phyloP scores from a whole-genome alignment of 2,113 vertebrate species.

The Chelonoidis abingdonii region DNA sequence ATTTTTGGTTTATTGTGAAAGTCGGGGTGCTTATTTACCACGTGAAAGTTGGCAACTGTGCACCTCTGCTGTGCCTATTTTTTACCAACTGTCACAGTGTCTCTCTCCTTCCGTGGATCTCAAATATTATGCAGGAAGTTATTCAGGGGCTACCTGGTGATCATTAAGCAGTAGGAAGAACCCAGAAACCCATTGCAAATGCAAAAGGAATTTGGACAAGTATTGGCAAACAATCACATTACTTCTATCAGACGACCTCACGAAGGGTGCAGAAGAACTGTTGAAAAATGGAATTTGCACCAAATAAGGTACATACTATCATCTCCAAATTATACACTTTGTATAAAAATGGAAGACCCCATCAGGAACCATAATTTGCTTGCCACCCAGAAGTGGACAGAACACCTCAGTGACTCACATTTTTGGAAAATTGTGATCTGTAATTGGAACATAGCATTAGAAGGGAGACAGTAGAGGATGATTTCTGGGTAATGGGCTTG shows the following conservation, averaged over 20 bases:
- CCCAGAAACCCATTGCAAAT: not conserved
- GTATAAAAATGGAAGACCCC: not conserved
- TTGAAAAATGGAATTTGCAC: not conserved
- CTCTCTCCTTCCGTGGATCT: fast-evolving
- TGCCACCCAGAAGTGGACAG: not conserved
- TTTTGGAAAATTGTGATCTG: not conserved
- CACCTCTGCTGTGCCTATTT: not conserved
- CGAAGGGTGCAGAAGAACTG: not conserved
- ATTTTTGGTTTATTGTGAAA: too few species aligned
- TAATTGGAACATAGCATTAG: not conserved
- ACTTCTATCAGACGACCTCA: fast-evolving
- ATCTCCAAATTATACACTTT: not conserved
- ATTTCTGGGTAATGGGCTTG: not conserved
- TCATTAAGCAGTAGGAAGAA: fast-evolving
- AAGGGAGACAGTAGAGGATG: not conserved
- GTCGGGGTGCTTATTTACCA: too few species aligned
- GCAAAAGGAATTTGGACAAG: not conserved
- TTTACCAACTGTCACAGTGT: not conserved
- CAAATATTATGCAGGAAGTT: not conserved
- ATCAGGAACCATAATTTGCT: not conserved
- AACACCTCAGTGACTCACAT: not conserved
- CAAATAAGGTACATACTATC: not conserved
- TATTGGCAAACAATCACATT: fast-evolving
- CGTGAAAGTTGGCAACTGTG: too few species aligned
- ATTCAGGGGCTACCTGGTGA: not conserved